Conservation (phyloP, 2,888 invertebrate species). For the Pachycephus smyrnensis region DNA sequence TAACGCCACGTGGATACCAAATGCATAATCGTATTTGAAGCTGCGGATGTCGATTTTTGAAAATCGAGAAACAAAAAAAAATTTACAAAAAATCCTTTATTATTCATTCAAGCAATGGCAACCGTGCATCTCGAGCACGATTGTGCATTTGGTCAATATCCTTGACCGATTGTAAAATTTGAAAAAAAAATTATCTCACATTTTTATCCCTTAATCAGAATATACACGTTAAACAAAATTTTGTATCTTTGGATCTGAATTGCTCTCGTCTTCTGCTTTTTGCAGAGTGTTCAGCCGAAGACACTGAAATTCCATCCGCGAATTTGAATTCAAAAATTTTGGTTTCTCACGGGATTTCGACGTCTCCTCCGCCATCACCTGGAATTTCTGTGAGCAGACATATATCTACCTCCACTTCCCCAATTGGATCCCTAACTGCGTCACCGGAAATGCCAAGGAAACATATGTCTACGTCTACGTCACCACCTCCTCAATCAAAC, state of each 20-base stretch:
- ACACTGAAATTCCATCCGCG: not conserved
- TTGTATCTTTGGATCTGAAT: not conserved
- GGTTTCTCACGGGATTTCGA: not conserved
- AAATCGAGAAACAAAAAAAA: not conserved
- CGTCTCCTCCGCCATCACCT: constrained; percentile 4
- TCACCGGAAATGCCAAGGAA: constrained; percentile 6
- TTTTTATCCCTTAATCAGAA: not conserved
- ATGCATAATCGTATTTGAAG: constrained; percentile 62
- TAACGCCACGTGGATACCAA: constrained; percentile 42
- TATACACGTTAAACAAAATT: not conserved
- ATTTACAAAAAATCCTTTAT: constrained; percentile 35
- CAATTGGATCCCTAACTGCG: not conserved
- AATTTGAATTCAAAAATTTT: not conserved
- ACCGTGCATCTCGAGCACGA: constrained; percentile 52
- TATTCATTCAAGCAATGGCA: constrained; percentile 60
- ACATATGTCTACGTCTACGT: not conserved
- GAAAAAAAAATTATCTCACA: not conserved
- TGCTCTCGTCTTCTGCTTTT: not conserved
- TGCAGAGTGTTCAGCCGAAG: not conserved
- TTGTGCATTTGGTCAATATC: constrained; percentile 54
- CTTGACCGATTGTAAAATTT: constrained; percentile 23
- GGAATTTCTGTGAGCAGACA: constrained; percentile 9
- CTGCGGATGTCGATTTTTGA: constrained; percentile 16
- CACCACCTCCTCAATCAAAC: constrained; percentile 10
- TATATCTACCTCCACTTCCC: constrained; percentile 22